Base-by-base conservation (phyloP, 2,113 vertebrate species). In the Muscicapa adusta region DNA sequence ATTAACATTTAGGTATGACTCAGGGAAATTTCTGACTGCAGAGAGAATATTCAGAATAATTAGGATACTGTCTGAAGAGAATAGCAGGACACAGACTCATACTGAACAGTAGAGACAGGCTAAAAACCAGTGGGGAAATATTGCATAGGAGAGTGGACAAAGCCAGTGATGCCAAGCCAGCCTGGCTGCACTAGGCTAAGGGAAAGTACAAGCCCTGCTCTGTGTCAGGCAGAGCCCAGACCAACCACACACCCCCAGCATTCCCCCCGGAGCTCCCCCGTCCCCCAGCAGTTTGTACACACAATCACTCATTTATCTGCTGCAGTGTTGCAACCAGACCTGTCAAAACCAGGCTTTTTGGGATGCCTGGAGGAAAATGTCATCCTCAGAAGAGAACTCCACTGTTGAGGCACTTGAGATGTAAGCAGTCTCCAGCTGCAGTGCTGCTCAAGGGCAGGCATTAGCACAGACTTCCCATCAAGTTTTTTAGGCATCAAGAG, bases 1-100 rank as follows among this genome's bases (percentile, higher is more conserved):
- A 94, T 95, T 94, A 96, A 89, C 78, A 36, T 81, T 91, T 83
- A 94, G 78, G 93, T 96, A 96, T 82, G 92, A 94, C 89, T 94
- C 68, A 47, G 75, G 60, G 63, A 72, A 88, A 96, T 87, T 85
- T 68, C 83, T 83, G 54, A 71, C 38, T 83, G 50, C 81, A 90
- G 72, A 56, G 29, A 28, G 61, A 86, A 89, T 65, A 77, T 56
- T 54, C 62, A 85, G 88, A 95, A 88, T 53, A 94, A 91, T 61
- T 82, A 9, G 10, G 76, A 76, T 34, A 33, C n/a, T 17, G 12
- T 67, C 75, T 6, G 6, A 61, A 93, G 81, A 82, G 56, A 77
- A 84, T 3, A 91, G 81, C 73, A 57, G 76, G 62, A 65, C 79
- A 40, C 8, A 45, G 66, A 34, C 40, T 26, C 10, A 2, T 38